Conservation (phyloP, 2,888 invertebrate genomes). For the Geotrupes spiniger region DNA sequence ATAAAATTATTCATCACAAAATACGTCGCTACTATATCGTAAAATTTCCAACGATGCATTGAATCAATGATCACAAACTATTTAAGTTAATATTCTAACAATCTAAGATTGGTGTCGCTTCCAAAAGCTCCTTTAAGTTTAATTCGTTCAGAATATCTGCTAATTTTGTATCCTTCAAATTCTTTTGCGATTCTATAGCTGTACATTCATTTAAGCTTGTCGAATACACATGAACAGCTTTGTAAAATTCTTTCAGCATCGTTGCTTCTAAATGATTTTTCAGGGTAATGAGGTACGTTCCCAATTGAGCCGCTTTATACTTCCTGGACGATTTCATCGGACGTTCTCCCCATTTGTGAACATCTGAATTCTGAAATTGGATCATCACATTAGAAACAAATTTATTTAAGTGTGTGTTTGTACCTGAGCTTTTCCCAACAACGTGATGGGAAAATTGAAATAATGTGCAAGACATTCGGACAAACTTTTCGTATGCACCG, state of each 20-base stretch:
- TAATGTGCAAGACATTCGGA: constrained; percentile 22
- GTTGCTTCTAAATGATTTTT: constrained; percentile 28
- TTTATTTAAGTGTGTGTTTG: background rate
- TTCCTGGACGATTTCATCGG: constrained; percentile 24
- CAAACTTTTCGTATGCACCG: constrained; percentile 12
- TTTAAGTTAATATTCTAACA: no score
- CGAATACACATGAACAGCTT: constrained; percentile 20
- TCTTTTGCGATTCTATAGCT: background rate
- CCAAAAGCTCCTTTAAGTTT: background rate
- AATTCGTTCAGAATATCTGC: background rate
- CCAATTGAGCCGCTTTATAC: constrained; percentile 24
- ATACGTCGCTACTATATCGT: no score
- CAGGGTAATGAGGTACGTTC: constrained; percentile 27
- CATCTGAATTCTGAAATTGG: constrained; percentile 14
- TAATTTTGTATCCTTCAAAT: background rate
- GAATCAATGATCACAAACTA: no score
- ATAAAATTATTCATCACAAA: no score
- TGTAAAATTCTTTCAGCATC: constrained; percentile 28
- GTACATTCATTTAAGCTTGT: constrained; percentile 11
- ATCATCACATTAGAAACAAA: background rate
- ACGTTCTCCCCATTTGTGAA: constrained; percentile 18
- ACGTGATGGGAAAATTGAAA: constrained; percentile 26
- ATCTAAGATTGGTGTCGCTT: no score
- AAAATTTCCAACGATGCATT: no score
- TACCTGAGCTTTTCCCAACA: constrained; percentile 16